Conservation (phyloP, 2,888 invertebrate genomes). For the Prosapia bicincta region DNA sequence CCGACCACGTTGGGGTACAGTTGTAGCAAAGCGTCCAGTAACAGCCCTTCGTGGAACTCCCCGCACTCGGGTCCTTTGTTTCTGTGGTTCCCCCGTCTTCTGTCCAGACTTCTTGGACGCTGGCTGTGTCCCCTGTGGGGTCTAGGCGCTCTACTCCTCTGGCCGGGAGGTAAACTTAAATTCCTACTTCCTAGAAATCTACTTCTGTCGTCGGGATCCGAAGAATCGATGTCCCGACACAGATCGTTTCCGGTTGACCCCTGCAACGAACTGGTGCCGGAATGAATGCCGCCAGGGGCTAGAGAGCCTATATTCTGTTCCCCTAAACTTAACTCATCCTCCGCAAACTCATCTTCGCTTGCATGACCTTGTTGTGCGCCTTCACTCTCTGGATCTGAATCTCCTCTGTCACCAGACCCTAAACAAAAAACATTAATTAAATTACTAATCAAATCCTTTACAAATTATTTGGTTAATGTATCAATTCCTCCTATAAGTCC, state of each 20-base stretch:
- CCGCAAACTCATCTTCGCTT: conserved; percentile 82
- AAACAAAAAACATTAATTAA: too few relatives aligned
- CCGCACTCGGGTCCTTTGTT: conserved; percentile 50
- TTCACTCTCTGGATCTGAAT: conserved; percentile 59
- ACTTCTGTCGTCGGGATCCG: conserved; percentile 40
- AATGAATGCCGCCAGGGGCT: conserved; percentile 41
- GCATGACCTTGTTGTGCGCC: conserved; percentile 54
- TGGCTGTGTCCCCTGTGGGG: conserved; percentile 43
- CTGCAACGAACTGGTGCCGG: conserved; percentile 43
- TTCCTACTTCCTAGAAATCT: conserved; percentile 36
- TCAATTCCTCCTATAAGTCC: too few relatives aligned
- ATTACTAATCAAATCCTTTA: too few relatives aligned
- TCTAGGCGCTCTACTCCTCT: conserved; percentile 29
- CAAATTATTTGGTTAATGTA: too few relatives aligned
- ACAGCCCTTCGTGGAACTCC: conserved; percentile 77
- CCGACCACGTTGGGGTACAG: conserved; percentile 69
- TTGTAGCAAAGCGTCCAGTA: conserved; percentile 68
- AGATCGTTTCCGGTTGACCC: conserved; percentile 41
- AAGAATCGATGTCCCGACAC: conserved; percentile 41
- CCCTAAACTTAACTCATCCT: conserved; percentile 65
- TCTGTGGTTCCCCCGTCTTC: conserved; percentile 49
- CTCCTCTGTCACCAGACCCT: conserved; percentile 48
- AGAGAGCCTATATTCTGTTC: conserved; percentile 36
- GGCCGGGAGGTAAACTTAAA: conserved; percentile 40
- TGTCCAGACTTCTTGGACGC: conserved; percentile 48